Evolutionary conservation across 1,140 invertebrate species (phyloP).

Genomic region (Plectrocnemia conspersa): DNA sequence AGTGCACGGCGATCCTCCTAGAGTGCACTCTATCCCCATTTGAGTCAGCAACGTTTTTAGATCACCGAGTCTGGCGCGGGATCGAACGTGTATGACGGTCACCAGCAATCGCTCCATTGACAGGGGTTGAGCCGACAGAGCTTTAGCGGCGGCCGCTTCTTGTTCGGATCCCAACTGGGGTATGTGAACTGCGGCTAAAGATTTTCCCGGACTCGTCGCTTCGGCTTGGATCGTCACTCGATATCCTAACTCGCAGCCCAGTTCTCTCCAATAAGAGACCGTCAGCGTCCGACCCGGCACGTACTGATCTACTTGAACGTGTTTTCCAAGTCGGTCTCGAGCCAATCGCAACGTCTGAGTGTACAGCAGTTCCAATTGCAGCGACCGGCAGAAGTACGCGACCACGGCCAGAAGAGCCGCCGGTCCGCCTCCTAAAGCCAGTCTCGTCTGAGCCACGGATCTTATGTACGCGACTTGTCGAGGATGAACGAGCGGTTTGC

Average conservation of each 20-base stretch:
- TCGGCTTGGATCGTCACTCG: constrained; percentile 86
- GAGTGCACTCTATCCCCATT: constrained; percentile 50
- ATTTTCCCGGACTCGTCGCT: constrained; percentile 71
- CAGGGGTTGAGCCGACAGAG: constrained; percentile 79
- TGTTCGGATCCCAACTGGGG: constrained; percentile 78
- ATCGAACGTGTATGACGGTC: constrained; percentile 94
- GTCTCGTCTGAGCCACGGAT: constrained; percentile 80
- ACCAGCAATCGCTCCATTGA: constrained; percentile 94
- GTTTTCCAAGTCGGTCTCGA: constrained; percentile 81
- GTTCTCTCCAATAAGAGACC: constrained; percentile 91
- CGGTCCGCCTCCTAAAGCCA: constrained; percentile 80
- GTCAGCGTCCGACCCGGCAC: constrained; percentile 80
- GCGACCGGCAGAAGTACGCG: constrained; percentile 91
- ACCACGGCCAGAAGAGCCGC: constrained; percentile 73
- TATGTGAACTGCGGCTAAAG: constrained; percentile 80
- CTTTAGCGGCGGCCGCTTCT: constrained; percentile 63
- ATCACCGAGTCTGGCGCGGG: constrained; percentile 73
- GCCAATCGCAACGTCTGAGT: constrained; percentile 88
- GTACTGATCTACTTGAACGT: constrained; percentile 91
- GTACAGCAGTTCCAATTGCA: constrained; percentile 92
- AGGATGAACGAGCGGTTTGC: constrained; percentile 88
- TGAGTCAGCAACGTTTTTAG: constrained; percentile 64
- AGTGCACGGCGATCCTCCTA: constrained; percentile 81
- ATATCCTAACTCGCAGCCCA: constrained; percentile 80
- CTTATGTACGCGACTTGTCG: constrained; percentile 91